Base-by-base conservation (phyloP, 2,888 invertebrate species). In the Halocaridina rubra region DNA sequence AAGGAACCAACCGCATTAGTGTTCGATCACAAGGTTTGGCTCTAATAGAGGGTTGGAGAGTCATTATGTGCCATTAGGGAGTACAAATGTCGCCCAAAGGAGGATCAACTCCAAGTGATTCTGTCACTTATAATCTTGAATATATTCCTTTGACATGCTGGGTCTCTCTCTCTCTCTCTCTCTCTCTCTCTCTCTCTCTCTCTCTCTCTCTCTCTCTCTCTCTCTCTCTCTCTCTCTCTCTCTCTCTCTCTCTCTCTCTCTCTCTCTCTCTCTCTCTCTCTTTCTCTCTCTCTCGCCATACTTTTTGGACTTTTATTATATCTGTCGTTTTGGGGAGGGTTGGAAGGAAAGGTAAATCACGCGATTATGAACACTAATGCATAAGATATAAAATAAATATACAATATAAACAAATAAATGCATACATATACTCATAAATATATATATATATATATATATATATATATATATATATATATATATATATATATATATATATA, bases 21-120 rank as follows among this genome's bases (percentile, higher is more conserved):
- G 75, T 75, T 59, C 75, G 75, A 75, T 75, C 75, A 75, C 75
- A 75, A 75, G 75, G 75, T 75, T 75, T 24, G 75, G 57, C 22
- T 75, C 29, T 57, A 75, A 75, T 75, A 53, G 53, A 57, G 29
- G 75, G 75, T 30, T 75, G 13, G 57, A 75, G 46, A 53, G 24
- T 53, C 75, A 75, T 75, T 75, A 75, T 53, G 75, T 75, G 53
- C 57, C 57, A 75, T 75, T 75, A 75, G 32, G 29, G 75, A 57
- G 75, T 27, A 53, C 57, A 75, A 75, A 57, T 75, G 75, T 75
- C 57, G 57, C 75, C 75, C n/a, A 22, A 19, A 53, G 75, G 75
- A 75, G 39, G n/a, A 16, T 30, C 75, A 57, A 57, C 22, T 33
- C 72, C 72, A 33, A 72, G 72, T 33, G 72, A 30, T 75, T 53